phyloP scores from a whole-genome alignment of 2,888 invertebrate genomes.

The Pachliopta kotzebuea region DNA sequence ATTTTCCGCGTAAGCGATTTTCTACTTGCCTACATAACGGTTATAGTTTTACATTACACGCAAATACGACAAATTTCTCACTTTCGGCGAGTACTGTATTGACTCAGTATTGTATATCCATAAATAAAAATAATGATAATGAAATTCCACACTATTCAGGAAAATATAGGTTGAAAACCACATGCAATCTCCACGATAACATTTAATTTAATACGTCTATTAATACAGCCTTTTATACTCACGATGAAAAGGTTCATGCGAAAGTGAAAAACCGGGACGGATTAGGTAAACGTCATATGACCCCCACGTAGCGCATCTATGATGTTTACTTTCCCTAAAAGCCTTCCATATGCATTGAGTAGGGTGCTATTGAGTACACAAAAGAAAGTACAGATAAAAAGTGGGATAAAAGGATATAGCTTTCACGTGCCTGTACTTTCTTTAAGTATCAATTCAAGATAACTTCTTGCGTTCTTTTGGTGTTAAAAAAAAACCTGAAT shows the following conservation, averaged over 20 bases:
- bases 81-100: too few species aligned
- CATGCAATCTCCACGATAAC: too few species aligned
- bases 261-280: constrained; percentile 3
- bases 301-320: constrained; percentile 59
- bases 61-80: neutral
- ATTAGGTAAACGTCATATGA: constrained; percentile 12
- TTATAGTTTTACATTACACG: constrained; percentile 3
- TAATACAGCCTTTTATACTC: neutral
- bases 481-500: neutral
- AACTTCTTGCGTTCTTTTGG: neutral
- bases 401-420: constrained; percentile 19
- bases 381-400: constrained; percentile 22
- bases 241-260: neutral
- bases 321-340: constrained; percentile 73
- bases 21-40: constrained; percentile 2
- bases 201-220: neutral
- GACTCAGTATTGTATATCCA: too few species aligned
- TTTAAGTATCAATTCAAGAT: neutral
- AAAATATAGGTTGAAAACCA: too few species aligned
- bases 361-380: constrained; percentile 39
- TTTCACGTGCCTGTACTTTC: constrained; percentile 8
- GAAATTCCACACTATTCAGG: too few species aligned
- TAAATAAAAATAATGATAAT: too few species aligned
- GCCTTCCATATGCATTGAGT: constrained; percentile 49
- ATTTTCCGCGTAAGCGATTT: constrained; percentile 19